Base-by-base conservation (phyloP, 2,797 vertebrate species). In the Siniperca obscura region DNA sequence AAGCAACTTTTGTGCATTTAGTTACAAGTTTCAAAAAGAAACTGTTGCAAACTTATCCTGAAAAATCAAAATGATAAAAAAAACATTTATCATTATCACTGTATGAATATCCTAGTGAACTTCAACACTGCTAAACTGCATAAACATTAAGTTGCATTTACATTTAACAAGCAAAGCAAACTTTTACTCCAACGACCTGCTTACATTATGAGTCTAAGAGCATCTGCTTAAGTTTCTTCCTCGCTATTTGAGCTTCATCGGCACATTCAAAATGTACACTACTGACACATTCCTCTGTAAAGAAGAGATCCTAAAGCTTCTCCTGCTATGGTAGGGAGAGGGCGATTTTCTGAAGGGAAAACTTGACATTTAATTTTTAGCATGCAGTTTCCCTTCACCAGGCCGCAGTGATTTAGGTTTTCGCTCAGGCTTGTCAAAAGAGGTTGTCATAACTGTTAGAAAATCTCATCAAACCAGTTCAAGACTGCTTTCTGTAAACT, bases 351-450 rank as follows among this genome's bases (percentile, higher is more conserved):
- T 86, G 64, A 78, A 81, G 89, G 80, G 56, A 86, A 88, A 68
- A 86, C 70, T 77, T 87, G 78, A 80, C 77, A 82, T 80, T 81
- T 69, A 67, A 79, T 80, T 70, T 36, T 78, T 52, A 71, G 67
- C 50, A 62, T 67, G 80, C 86, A 74, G 68, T 82, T 83, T 82
- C 55, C 44, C 62, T 61, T 84, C 27, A 70, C 65, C 52, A 61
- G 38, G 68, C 73, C 44, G 52, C 66, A 73, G 64, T 5, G 13
- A 72, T 76, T 81, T 61, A 77, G 30, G 21, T 57, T 76, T 80
- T 52, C 79, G 38, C 40, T 66, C 25, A 0, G 14, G 46, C 53
- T 72, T 78, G 74, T 81, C 76, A 79, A 78, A 80, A 67, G 42
- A 66, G 25, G 48, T 48, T 65, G 64, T 71, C 74, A 68, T 3